phyloP scores from a whole-genome alignment of 2,113 vertebrate species.

The Anolis carolinensis region DNA sequence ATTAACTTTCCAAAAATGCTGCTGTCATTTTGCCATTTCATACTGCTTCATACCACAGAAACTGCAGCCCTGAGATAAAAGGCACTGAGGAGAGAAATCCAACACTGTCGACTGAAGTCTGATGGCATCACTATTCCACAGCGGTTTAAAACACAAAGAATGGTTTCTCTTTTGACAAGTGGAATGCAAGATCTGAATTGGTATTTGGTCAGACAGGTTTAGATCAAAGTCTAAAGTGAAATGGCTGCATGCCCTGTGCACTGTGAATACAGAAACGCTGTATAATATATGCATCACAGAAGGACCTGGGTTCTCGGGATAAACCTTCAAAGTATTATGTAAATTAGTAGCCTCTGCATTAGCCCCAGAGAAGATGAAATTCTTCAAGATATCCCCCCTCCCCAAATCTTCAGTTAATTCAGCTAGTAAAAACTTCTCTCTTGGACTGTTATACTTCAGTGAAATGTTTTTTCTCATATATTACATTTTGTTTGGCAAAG shows the following conservation, averaged over 20 bases:
- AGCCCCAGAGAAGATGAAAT: slow-evolving; percentile 41
- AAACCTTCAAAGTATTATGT: slow-evolving; percentile 20
- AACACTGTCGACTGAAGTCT: background rate
- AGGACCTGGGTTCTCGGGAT: background rate
- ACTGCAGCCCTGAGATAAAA: background rate
- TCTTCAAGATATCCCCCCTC: background rate
- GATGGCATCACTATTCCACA: background rate
- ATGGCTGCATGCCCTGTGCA: background rate
- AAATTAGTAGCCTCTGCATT: slow-evolving; percentile 17
- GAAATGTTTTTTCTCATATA: background rate
- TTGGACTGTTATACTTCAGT: slow-evolving; percentile 4
- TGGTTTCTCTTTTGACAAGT: background rate
- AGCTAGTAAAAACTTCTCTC: background rate
- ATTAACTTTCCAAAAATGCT: background rate
- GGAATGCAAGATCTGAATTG: slow-evolving; percentile 8
- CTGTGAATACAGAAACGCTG: background rate
- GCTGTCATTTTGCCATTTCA: background rate
- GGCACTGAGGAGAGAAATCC: slow-evolving; percentile 25
- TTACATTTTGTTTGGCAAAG: background rate
- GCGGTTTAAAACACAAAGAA: background rate
- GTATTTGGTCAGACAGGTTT: slow-evolving; percentile 13
- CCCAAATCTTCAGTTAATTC: slow-evolving; percentile 1
- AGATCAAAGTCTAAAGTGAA: slow-evolving; percentile 15
- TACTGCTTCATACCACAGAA: background rate
- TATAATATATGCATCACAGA: background rate